These are phyloP conservation scores for Hyles lineata DNA, from an alignment of 2,888 invertebrate species.

Conservation along the genomic window DNA sequence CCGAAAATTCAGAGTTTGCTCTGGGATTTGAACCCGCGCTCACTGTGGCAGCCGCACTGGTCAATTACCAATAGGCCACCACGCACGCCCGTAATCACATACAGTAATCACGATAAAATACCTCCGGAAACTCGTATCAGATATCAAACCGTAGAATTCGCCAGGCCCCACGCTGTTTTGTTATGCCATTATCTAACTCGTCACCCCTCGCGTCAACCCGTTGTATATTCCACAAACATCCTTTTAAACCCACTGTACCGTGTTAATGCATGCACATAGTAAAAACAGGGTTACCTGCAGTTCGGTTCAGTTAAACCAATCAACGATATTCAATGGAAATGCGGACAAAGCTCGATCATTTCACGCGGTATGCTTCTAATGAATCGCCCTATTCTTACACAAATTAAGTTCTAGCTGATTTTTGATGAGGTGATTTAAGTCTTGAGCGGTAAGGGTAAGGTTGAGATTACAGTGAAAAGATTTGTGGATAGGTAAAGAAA, in stretches of 20 bases:
- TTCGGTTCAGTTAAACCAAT: constrained; percentile 31
- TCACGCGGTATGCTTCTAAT: constrained; percentile 49
- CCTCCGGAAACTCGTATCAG: no score
- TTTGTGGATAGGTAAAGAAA: constrained; percentile 39
- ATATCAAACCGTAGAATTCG: not conserved
- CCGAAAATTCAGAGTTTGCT: no score
- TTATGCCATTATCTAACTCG: constrained; percentile 2
- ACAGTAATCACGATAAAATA: no score
- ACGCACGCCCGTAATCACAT: no score
- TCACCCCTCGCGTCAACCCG: constrained; percentile 6
- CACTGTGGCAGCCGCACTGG: no score
- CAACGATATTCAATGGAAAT: constrained; percentile 48
- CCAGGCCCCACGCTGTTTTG: constrained; percentile 23
- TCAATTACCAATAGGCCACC: no score
- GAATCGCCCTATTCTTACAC: constrained; percentile 57
- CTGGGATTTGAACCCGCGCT: no score
- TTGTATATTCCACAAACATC: constrained; percentile 8
- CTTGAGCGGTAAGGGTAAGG: constrained; percentile 38
- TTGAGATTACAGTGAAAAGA: constrained; percentile 25
- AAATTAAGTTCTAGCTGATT: constrained; percentile 52
- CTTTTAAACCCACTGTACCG: constrained; percentile 17
- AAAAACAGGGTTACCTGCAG: constrained; percentile 28
- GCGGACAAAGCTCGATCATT: constrained; percentile 52
- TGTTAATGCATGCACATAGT: constrained; percentile 8
- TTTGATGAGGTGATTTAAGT: constrained; percentile 35